Evolutionary conservation across 2,113 vertebrate genomes (phyloP).

Genomic region (Lepisosteus oculatus): DNA sequence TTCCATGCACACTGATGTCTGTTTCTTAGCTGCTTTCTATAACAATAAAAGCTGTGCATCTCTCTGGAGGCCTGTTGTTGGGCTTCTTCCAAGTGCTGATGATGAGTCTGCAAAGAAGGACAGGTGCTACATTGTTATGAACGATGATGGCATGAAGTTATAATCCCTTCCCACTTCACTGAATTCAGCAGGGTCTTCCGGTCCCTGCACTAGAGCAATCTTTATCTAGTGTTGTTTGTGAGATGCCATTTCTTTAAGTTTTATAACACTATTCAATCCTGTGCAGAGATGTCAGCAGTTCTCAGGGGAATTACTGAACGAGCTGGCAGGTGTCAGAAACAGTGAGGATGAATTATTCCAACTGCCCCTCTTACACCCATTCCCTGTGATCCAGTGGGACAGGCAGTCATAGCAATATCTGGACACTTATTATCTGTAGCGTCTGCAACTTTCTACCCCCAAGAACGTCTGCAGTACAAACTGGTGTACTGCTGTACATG

Average conservation of each 20-base stretch:
- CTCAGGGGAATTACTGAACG: too few relatives aligned
- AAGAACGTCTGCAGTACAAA: too few relatives aligned
- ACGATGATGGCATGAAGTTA: neutral
- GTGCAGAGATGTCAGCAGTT: too few relatives aligned
- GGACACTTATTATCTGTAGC: too few relatives aligned
- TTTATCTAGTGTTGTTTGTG: slow-evolving; percentile 1
- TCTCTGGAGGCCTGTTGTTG: neutral
- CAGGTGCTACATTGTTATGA: slow-evolving; percentile 7
- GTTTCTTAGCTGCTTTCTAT: neutral
- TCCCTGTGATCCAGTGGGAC: too few relatives aligned
- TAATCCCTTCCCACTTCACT: neutral
- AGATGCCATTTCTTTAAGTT: neutral
- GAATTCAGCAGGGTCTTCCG: neutral
- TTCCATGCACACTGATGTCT: neutral
- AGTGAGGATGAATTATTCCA: too few relatives aligned
- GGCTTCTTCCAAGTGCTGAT: neutral
- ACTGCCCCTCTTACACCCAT: too few relatives aligned
- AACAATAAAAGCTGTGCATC: slow-evolving; percentile 1
- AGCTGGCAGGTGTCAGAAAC: too few relatives aligned
- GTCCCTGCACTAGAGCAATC: neutral
- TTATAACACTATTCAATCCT: too few relatives aligned
- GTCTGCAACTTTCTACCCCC: too few relatives aligned
- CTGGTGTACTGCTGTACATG: too few relatives aligned
- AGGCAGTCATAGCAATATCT: too few relatives aligned
- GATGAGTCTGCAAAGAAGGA: slow-evolving; percentile 5